A percentile compares a stretch with the other conserved stretches of the same genome.
phyloP scores from a whole-genome alignment of 2,797 vertebrate species.

The Acipenser ruthenus region DNA sequence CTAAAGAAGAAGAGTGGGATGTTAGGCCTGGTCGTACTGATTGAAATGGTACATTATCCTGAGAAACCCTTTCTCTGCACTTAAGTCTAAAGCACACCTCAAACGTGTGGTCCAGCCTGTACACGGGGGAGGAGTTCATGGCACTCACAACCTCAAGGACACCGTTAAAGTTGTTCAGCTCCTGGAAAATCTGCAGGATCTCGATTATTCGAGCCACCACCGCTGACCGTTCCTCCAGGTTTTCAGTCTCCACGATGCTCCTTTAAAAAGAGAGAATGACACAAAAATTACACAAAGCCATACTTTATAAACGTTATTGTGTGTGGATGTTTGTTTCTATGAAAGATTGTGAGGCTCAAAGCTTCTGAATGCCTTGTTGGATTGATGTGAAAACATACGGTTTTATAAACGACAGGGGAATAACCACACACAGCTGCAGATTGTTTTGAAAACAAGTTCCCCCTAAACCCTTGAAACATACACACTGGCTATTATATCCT shows the following conservation, averaged over 20 bases:
- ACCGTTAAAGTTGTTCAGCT: slow-evolving; percentile 94
- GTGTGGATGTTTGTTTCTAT: background rate
- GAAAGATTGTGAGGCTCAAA: too few species aligned
- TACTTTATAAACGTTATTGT: slow-evolving; percentile 7
- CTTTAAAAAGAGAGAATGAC: slow-evolving; percentile 47
- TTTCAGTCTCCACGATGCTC: slow-evolving; percentile 91
- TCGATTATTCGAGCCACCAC: slow-evolving; percentile 90
- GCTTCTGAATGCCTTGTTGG: too few species aligned
- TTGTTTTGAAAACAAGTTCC: too few species aligned
- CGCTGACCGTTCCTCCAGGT: slow-evolving; percentile 84
- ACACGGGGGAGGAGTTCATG: slow-evolving; percentile 94
- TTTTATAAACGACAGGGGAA: too few species aligned
- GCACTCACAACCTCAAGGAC: slow-evolving; percentile 94
- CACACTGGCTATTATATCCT: too few species aligned
- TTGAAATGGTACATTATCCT: background rate
- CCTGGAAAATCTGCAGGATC: slow-evolving; percentile 95
- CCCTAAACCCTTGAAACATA: too few species aligned
- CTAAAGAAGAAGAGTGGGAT: slow-evolving; percentile 44
- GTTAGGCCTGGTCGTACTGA: background rate
- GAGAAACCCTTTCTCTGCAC: background rate
- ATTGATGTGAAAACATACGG: too few species aligned
- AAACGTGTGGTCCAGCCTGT: slow-evolving; percentile 92
- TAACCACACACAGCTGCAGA: too few species aligned
- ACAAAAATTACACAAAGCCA: background rate
- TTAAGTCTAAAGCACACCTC: slow-evolving; percentile 62